Percentiles rank a stretch among this genome's conserved stretches.
Evolutionary conservation across 2,797 vertebrate species (phyloP).

Genomic region (Ataeniobius toweri): DNA sequence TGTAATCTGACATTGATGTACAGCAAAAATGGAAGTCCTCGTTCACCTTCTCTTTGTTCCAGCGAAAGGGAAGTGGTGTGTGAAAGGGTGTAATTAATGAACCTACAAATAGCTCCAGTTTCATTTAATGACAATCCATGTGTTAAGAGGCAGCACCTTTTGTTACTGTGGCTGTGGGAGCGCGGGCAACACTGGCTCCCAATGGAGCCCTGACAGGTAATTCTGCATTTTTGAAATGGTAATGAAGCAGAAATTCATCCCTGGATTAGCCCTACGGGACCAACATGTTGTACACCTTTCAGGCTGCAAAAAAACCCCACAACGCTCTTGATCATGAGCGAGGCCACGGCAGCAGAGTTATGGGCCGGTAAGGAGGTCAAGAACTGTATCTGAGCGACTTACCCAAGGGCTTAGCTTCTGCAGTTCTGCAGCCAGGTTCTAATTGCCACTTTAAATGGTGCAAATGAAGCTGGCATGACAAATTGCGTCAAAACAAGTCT

Average conservation of each 20-base stretch:
- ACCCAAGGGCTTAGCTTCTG: constrained; percentile 66
- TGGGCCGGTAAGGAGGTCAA: constrained; percentile 57
- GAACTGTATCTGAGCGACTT: constrained; percentile 68
- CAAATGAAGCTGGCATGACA: constrained; percentile 78
- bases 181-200: constrained; percentile 64
- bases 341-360: constrained; percentile 47
- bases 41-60: constrained; percentile 76
- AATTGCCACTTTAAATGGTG: constrained; percentile 73
- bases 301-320: constrained; percentile 46
- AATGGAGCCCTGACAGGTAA: constrained; percentile 72
- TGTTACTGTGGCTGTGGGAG: constrained; percentile 69
- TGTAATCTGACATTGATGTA: constrained; percentile 76
- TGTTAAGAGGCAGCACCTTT: constrained; percentile 74
- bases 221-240: constrained; percentile 73
- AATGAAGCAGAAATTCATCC: constrained; percentile 71
- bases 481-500: constrained; percentile 76
- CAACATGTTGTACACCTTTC: constrained; percentile 62
- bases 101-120: constrained; percentile 77
- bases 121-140: constrained; percentile 77
- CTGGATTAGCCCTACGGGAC: constrained; percentile 63
- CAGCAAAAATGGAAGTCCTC: constrained; percentile 74
- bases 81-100: constrained; percentile 81
- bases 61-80: constrained; percentile 70
- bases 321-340: constrained; percentile 62
- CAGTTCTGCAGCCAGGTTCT: constrained; percentile 61